A percentile compares a stretch with the other conserved stretches of the same genome.
Evolutionary conservation across 2,113 vertebrate genomes (phyloP).

Genomic region (Hydropotes inermis): DNA sequence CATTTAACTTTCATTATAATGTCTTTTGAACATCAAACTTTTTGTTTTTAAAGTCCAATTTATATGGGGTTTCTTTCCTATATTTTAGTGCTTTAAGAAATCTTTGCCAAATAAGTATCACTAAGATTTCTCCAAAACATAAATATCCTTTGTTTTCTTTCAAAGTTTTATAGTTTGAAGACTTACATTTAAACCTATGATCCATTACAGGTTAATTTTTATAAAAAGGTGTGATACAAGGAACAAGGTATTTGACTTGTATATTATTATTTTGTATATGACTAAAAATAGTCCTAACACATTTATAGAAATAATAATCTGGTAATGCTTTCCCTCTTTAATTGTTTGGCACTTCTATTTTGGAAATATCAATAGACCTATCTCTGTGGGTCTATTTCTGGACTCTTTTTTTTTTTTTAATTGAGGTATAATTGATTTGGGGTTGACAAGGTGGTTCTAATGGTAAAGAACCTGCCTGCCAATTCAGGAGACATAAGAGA

Average conservation of each 20-base stretch:
- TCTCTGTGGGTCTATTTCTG: neutral
- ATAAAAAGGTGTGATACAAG: neutral
- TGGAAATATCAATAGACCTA: neutral
- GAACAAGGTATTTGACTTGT: neutral
- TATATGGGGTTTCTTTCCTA: neutral
- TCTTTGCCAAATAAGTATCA: neutral
- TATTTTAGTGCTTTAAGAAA: neutral
- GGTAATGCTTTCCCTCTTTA: neutral
- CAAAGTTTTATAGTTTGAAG: neutral
- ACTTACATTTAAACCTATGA: neutral
- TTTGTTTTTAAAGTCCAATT: neutral
- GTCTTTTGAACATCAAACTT: neutral
- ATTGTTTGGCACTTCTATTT: neutral
- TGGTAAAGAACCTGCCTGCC: neutral
- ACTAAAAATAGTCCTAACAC: neutral
- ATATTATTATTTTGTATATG: neutral
- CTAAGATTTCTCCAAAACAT: neutral
- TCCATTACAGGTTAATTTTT: neutral
- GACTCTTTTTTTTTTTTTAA: neutral
- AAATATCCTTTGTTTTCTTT: neutral
- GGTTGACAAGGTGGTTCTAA: neutral
- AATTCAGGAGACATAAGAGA: neutral
- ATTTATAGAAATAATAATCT: neutral
- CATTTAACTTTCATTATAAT: neutral
- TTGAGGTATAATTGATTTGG: neutral